Conservation (phyloP, 2,888 invertebrate genomes). For the Panopea generosa region DNA sequence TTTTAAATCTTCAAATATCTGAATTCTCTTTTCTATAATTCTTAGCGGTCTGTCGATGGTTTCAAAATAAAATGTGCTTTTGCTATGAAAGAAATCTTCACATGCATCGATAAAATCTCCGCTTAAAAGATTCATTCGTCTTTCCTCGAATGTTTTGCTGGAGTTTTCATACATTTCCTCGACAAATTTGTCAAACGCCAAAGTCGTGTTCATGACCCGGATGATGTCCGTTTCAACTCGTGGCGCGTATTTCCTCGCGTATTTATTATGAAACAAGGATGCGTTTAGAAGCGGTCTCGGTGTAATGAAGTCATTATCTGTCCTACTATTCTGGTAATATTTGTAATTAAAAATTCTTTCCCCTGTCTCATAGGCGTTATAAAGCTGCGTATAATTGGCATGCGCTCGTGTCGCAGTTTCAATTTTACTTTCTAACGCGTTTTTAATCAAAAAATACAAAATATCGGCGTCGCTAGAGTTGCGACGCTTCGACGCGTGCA, state of each 20-base stretch:
- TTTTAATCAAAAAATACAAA: conserved; percentile 41
- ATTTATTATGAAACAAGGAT: conserved; percentile 41
- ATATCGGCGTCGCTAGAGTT: conserved; percentile 29
- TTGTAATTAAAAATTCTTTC: conserved; percentile 67
- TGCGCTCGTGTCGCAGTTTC: conserved; percentile 57
- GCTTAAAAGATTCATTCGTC: conserved; percentile 37
- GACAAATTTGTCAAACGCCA: conserved; percentile 32
- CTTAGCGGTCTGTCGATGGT: conserved; percentile 59
- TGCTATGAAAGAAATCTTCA: conserved; percentile 65
- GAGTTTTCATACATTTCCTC: conserved; percentile 27
- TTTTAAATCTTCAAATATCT: conserved; percentile 40
- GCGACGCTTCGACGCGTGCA: conserved; percentile 6
- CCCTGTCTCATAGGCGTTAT: conserved; percentile 55
- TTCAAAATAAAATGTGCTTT: conserved; percentile 67
- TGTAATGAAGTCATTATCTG: conserved; percentile 52
- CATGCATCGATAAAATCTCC: conserved; percentile 55
- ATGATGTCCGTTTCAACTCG: conserved; percentile 44
- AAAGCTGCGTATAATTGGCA: conserved; percentile 65
- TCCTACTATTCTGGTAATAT: conserved; percentile 38
- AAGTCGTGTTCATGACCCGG: conserved; percentile 24
- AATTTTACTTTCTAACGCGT: conserved; percentile 51
- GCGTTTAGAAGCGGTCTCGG: conserved; percentile 58
- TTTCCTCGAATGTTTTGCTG: conserved; percentile 13
- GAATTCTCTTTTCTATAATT: conserved; percentile 44
- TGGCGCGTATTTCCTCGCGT: conserved; percentile 40